Evolutionary conservation across 1,140 invertebrate species (phyloP), one percentile per base, ranked within the genome.

Genomic region (Brachionus calyciflorus): DNA sequence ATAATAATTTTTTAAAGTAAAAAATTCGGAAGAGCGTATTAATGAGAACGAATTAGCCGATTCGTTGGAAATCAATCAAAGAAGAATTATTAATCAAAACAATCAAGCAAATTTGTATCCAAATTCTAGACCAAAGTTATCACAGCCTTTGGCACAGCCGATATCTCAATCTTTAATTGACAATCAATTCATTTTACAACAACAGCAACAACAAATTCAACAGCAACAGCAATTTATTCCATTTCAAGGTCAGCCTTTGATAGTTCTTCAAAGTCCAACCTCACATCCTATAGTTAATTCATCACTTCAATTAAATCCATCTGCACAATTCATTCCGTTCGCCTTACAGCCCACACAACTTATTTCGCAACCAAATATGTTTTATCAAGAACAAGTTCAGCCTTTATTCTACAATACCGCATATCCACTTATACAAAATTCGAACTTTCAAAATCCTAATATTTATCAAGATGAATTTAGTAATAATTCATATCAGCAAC

Each of bases 341-440:
- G 19, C n/a, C 19, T 60, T 60, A 9, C 55, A 60, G 12, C 60
- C 21, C 33, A 10, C 33, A 44, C 60, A 65, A 65, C 30, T 65
- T 12, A 19, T 44, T 44, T 37, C 60, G 10, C 37, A 44, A 65
- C 60, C 41, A 26, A 73, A 53, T 30, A 73, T 73, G 69, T 73
- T 73, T 40, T 73, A 73, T 14, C 69, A 73, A 33, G 69, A 73
- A 33, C 69, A 44, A 26, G 46, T 73, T 10, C 69, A 73, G 17
- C 69, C 69, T 9, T n/a, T 37, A 17, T 51, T 73, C 9, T 55
- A 49, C 30, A 73, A 73, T 33, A 49, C 69, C 9, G 46, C 69
- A 4, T 73, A 73, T 46, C 69, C 46, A 0, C n/a, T 51, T n/a
- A 51, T 73, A 4, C 69, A 73, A 41, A 49, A 49, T 7, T 4